Evolutionary conservation across 2,113 vertebrate species (phyloP), one percentile per base, ranked within the genome.

Genomic region (Prochilodus magdalenae): DNA sequence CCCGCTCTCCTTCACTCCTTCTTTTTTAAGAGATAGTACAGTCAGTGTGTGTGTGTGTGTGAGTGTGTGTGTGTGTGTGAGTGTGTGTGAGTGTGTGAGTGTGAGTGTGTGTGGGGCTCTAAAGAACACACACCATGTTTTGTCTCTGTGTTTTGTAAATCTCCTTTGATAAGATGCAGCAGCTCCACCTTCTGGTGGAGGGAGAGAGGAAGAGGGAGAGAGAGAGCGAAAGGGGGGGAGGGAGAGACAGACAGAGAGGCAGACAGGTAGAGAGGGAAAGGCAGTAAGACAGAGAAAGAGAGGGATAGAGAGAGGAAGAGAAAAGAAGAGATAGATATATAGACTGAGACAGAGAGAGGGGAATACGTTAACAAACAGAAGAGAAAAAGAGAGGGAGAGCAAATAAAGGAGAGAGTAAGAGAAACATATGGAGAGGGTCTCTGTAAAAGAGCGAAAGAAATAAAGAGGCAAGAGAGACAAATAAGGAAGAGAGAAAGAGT

Each of bases 141-240:
- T 44, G 40, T 44, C 40, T 10, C 40, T 8, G 40, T 44, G 40
- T 44, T 10, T 44, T 10, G 4, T 44, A 5, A 82, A 82, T 70
- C 75, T 70, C 40, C 67, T 20, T 67, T 86, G 92, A 65, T 79
- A 85, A 94, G 91, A 93, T 84, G 86, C 83, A 90, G 88, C 85
- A 93, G 93, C 92, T 85, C 94, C 94, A 95, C 93, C 94, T 94
- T 87, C 93, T 93, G 94, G 93, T 40, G 51, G 24, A 72, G 76
- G 33, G 57, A 57, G n/a, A 55, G 40, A 44, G 40, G n/a, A 53
- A 16, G 36, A 65, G 44, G 78, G 72, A 78, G 47, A 65, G 66
- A 77, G 40, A 73, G 30, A 69, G 16, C 55, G 30, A 36, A 27
- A 62, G 20, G 36, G 10, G 16, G 14, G 29, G 55, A 30, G 26